Base-by-base conservation (phyloP, 2,113 vertebrate genomes). In the Megaceryle maxima region DNA sequence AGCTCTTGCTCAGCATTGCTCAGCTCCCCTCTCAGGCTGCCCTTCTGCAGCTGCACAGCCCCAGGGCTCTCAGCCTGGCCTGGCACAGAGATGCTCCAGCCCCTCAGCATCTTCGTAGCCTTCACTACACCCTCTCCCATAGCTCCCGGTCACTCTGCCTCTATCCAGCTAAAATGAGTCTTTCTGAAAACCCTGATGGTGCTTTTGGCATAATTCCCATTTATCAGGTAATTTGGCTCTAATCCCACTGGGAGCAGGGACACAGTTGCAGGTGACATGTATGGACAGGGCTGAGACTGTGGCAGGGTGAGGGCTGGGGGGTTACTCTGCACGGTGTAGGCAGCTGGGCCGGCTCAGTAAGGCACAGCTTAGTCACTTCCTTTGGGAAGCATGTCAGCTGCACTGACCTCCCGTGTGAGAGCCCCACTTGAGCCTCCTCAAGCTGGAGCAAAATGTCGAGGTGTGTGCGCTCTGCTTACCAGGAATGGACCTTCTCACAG, bases 311-410 rank as follows among this genome's bases (percentile, higher is more conserved):
- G 46, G 68, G 83, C 28, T 24, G 69, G 44, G 44, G 41, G 66
- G 33, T 55, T 17, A 55, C 28, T 13, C 50, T 17, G 31, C 48
- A 11, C 5, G 1, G 39, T 3, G n/a, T 13, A 3, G 39, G 88
- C 74, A 13, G 55, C 81, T 6, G 7, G 78, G 70, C 90, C 39
- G 51, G 89, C 68, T 94, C 3, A 2, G 66, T 70, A 53, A 44
- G 75, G 50, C 3, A 1, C n/a, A 13, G 75, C 78, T 97, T 64
- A 95, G 83, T 96, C 96, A 96, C 76, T 95, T 96, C 96, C 94
- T 90, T 8, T n/a, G 80, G 76, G 18, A 41, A 28, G 37, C 1
- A 3, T 7, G 66, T 15, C 12, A 86, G 76, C 55, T 39, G 88
- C n/a, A 14, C 8, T n/a, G 15, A 6, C 31, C 87, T 70, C 35